Evolutionary conservation across 2,113 vertebrate species (phyloP).

Genomic region (Protobothrops mucrosquamatus): DNA sequence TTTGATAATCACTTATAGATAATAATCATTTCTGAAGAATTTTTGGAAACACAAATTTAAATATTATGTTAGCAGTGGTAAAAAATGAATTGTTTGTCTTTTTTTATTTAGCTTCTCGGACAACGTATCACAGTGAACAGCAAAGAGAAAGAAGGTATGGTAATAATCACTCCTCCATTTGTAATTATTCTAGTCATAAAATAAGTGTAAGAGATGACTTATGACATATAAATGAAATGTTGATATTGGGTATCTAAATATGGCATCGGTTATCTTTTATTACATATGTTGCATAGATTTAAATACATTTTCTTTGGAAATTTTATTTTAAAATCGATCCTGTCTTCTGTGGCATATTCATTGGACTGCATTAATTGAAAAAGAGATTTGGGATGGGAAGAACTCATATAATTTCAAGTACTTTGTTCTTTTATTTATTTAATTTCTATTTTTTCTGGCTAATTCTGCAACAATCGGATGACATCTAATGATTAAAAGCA

Average conservation of each 20-base stretch:
- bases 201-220: neutral
- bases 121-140: constrained; percentile 75
- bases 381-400: neutral
- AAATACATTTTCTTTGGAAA: neutral
- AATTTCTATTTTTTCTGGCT: neutral
- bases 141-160: constrained; percentile 86
- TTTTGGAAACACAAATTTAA: constrained; percentile 11
- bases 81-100: constrained; percentile 40
- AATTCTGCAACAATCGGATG: neutral
- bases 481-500: neutral
- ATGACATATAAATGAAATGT: neutral
- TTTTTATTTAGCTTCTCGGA: constrained; percentile 72
- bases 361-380: neutral
- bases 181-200: neutral
- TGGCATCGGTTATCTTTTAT: neutral
- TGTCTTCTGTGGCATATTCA: neutral
- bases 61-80: neutral
- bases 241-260: neutral
- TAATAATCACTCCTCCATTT: neutral
- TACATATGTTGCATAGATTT: neutral
- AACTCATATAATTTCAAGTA: neutral
- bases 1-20: constrained; percentile 16
- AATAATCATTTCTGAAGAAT: constrained; percentile 1
- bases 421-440: neutral
- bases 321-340: neutral